Percentiles rank a stretch among this genome's conserved stretches.
These are phyloP conservation scores for Drosophila grimshawi DNA, from an alignment of 1,140 invertebrate species.

Conservation along the genomic window DNA sequence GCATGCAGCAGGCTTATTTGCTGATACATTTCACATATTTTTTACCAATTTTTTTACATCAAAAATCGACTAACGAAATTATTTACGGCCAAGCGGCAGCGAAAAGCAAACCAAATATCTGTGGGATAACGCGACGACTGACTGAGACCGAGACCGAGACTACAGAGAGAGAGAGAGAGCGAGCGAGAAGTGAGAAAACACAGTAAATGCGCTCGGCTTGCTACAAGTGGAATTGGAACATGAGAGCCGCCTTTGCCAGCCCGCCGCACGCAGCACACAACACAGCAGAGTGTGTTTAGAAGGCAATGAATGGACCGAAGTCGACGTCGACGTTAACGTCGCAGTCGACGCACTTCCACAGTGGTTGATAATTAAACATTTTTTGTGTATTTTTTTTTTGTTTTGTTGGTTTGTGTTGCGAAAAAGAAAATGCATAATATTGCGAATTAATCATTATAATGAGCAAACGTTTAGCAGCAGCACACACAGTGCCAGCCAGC, in stretches of 20 bases:
- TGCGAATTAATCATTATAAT: slow-evolving; percentile 75
- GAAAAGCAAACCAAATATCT: slow-evolving; percentile 60
- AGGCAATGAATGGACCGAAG: slow-evolving; percentile 50
- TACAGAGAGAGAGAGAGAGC: background rate
- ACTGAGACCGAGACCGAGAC: slow-evolving; percentile 14
- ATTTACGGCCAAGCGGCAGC: slow-evolving; percentile 58
- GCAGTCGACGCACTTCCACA: slow-evolving; percentile 45
- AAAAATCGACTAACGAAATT: slow-evolving; percentile 51
- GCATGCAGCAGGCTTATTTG: slow-evolving; percentile 16
- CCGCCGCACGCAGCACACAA: slow-evolving; percentile 3
- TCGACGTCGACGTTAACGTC: slow-evolving; percentile 31
- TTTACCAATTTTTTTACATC: slow-evolving; percentile 25
- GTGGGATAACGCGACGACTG: slow-evolving; percentile 67
- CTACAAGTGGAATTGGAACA: slow-evolving; percentile 74
- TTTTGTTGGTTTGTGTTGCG: slow-evolving; percentile 41
- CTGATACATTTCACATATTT: slow-evolving; percentile 45
- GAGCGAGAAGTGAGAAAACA: slow-evolving; percentile 21
- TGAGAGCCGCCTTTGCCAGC: slow-evolving; percentile 21
- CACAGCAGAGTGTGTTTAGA: slow-evolving; percentile 31
- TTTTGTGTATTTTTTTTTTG: slow-evolving; percentile 27
- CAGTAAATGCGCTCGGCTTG: slow-evolving; percentile 32
- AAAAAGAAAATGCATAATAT: slow-evolving; percentile 50
- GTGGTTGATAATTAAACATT: slow-evolving; percentile 74
- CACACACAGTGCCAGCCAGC: slow-evolving; percentile 17
- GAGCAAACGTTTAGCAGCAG: slow-evolving; percentile 64